phyloP scores from a whole-genome alignment of 2,113 vertebrate genomes.

The Apodemus speciosus region DNA sequence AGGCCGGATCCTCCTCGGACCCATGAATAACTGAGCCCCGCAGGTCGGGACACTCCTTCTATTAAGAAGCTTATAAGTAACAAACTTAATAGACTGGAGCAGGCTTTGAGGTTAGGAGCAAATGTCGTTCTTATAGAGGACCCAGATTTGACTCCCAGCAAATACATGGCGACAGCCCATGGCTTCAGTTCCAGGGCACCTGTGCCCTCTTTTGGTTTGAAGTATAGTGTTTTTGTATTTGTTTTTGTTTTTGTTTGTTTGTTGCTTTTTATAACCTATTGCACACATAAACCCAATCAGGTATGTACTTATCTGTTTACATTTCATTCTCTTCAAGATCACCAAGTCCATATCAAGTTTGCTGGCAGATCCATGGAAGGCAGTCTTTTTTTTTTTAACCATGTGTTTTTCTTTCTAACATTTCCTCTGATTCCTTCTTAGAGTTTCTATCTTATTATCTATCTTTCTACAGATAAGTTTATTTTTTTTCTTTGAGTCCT shows the following conservation, averaged over 20 bases:
- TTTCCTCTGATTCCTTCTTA: background rate
- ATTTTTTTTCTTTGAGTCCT: background rate
- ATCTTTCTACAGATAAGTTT: background rate
- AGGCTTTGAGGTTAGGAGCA: background rate
- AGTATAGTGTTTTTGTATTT: too few species aligned
- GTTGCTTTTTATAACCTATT: too few species aligned
- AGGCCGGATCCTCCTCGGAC: too few species aligned
- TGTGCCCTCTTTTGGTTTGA: background rate
- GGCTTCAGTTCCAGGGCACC: background rate
- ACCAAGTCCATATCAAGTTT: background rate
- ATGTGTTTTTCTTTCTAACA: background rate
- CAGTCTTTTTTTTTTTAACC: background rate
- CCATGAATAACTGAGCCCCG: too few species aligned
- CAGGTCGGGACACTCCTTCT: too few species aligned
- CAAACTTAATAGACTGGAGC: slow-evolving; percentile 68
- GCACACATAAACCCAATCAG: background rate
- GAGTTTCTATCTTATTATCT: background rate
- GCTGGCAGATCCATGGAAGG: background rate
- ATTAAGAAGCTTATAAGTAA: slow-evolving; percentile 66
- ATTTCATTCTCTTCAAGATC: background rate
- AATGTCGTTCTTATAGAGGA: background rate
- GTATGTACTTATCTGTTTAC: background rate
- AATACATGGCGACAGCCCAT: background rate
- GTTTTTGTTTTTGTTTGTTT: too few species aligned
- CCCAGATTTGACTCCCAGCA: background rate